These are phyloP conservation scores for Drosophila sturtevanti DNA, from an alignment of 1,140 invertebrate species.

Conservation along the genomic window DNA sequence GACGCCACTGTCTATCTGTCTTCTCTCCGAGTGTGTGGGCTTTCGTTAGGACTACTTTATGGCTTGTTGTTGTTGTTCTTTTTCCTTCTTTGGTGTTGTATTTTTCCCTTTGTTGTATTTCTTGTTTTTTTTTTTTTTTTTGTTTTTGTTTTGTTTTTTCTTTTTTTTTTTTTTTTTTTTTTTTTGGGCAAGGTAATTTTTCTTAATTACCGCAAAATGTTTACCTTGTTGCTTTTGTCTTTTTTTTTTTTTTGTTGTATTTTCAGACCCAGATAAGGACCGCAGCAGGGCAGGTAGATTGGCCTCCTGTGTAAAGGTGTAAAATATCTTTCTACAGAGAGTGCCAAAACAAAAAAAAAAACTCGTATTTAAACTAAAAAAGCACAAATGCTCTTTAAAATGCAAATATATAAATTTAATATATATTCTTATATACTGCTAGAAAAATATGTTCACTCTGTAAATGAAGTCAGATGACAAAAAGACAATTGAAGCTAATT, in stretches of 20 bases:
- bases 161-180: slow-evolving; percentile 28
- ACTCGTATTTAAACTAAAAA: not conserved
- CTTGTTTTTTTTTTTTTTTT: too few relatives aligned
- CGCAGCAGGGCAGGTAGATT: slow-evolving; percentile 58
- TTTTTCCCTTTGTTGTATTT: slow-evolving; percentile 38
- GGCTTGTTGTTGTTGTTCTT: slow-evolving; percentile 39
- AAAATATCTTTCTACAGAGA: slow-evolving; percentile 66
- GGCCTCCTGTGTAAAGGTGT: slow-evolving; percentile 63
- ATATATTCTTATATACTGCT: not conserved
- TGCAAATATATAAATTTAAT: not conserved
- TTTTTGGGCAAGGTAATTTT: slow-evolving; percentile 72
- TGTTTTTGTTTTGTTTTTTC: slow-evolving; percentile 36
- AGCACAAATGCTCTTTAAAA: not conserved
- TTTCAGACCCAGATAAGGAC: slow-evolving; percentile 54
- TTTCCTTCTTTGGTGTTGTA: slow-evolving; percentile 29
- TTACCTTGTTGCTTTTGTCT: slow-evolving; percentile 72
- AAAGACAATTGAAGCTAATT: too few relatives aligned
- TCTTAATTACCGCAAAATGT: slow-evolving; percentile 80
- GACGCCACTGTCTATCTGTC: slow-evolving; percentile 35
- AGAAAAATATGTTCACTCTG: too few relatives aligned
- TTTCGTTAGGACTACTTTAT: slow-evolving; percentile 65
- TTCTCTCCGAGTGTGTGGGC: slow-evolving; percentile 33
- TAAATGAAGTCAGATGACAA: too few relatives aligned
- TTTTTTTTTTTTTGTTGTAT: slow-evolving; percentile 46
- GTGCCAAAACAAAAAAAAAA: slow-evolving; percentile 23